phyloP scores from a whole-genome alignment of 1,140 invertebrate genomes.

The Zophobas morio region DNA sequence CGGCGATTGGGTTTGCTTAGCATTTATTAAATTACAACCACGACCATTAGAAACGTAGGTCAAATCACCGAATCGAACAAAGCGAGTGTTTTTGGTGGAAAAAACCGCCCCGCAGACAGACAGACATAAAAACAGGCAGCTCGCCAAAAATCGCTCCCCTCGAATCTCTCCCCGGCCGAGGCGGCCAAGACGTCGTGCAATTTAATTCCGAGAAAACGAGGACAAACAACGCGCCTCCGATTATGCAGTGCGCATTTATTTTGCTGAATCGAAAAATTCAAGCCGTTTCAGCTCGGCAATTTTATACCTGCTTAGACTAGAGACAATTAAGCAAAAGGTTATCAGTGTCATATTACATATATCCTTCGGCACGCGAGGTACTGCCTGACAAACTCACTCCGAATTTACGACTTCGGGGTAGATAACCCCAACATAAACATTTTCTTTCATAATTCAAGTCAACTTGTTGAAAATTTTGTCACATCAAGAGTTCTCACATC shows the following conservation, averaged over 20 bases:
- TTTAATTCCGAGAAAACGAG: no score
- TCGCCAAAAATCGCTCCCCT: no score
- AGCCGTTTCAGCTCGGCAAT: neutral
- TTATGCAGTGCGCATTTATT: neutral
- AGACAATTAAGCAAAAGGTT: conserved; percentile 13
- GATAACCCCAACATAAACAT: neutral
- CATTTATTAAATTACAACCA: neutral
- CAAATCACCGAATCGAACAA: neutral
- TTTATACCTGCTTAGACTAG: no score
- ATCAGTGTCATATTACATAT: conserved; percentile 5
- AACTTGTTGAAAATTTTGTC: neutral
- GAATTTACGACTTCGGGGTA: neutral
- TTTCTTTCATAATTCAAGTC: neutral
- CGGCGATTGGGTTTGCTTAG: conserved; percentile 4
- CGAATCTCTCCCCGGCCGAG: no score
- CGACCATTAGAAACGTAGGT: neutral
- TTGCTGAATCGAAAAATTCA: conserved; percentile 4
- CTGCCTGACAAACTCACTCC: neutral
- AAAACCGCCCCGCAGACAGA: neutral
- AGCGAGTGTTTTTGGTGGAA: neutral
- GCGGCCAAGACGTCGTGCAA: no score
- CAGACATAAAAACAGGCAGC: conserved; percentile 5
- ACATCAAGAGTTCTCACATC: no score
- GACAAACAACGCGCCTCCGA: no score
- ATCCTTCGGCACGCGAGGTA: conserved; percentile 11